Evolutionary conservation across 2,113 vertebrate genomes (phyloP), one percentile per base, ranked within the genome.

Genomic region (Aplodontia rufa): DNA sequence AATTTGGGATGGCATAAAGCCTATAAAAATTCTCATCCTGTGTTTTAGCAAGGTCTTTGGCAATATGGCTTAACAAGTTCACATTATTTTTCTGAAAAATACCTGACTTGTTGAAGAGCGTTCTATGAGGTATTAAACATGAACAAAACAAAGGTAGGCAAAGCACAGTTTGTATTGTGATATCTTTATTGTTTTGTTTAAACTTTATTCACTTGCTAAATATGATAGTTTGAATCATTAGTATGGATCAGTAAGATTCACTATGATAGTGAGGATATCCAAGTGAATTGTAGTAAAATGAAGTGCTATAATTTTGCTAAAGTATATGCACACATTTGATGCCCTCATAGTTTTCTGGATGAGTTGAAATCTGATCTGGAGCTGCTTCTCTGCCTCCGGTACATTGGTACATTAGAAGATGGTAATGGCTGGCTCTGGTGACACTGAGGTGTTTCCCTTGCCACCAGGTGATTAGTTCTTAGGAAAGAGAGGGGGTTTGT

Each of bases 221-320:
- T 92, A 16, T 32, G 37, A 13, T 47, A 24, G n/a, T 66, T 78
- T 87, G 81, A 87, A 35, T 93, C 49, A 40, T 91, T 84, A 60
- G 47, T 87, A 16, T 51, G n/a, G 91, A 24, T 94, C 64, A 74
- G 0, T 84, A n/a, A 86, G 55, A 82, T 51, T 85, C 47, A 81
- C 0, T 55, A 1, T 58, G 78, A 30, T 81, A 49, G 28, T 80
- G 66, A 91, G 35, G 69, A 10, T 86, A 11, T 75, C 75, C 60
- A 45, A 51, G 30, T 83, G 47, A 72, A 32, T 42, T 35, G 35
- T 84, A 60, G 19, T 93, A 19, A 47, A 83, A 40, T 71, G n/a
- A 86, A 81, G 91, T 87, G 94, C 47, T 69, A 20, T 66, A 87
- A 69, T 93, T 95, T 78, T 66, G 58, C 90, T 68, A 28, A 81